Evolutionary conservation across 2,113 vertebrate genomes (phyloP).

Genomic region (Peromyscus leucopus): DNA sequence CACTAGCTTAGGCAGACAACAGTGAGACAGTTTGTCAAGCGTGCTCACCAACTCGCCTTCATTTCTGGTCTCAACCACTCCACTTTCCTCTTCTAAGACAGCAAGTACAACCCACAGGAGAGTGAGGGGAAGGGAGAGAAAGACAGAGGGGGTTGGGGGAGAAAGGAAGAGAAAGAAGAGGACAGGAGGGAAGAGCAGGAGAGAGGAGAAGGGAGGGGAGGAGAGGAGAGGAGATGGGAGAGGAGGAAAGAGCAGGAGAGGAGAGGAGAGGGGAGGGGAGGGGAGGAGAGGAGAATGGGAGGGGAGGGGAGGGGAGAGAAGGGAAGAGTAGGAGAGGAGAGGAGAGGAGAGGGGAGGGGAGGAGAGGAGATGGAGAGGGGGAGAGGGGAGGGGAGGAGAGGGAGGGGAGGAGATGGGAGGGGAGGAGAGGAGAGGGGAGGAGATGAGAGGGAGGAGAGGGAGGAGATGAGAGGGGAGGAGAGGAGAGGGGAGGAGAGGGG

Average conservation of each 20-base stretch:
- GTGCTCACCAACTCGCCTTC: slow-evolving; percentile 14
- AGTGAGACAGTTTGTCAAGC: slow-evolving; percentile 43
- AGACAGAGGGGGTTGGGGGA: background rate
- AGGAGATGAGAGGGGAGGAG: background rate
- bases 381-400: too few relatives aligned
- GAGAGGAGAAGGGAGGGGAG: background rate
- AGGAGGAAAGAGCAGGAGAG: too few relatives aligned
- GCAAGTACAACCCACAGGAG: background rate
- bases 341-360: too few relatives aligned
- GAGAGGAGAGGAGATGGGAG: background rate
- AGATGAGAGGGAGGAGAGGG: too few relatives aligned
- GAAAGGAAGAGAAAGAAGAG: background rate
- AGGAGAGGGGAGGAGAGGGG: accelerated
- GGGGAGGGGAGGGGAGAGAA: accelerated
- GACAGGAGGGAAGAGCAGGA: background rate
- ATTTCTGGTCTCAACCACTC: slow-evolving; percentile 34
- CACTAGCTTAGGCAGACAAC: background rate
- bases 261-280: too few relatives aligned
- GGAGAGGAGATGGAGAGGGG: too few relatives aligned
- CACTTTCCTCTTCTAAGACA: slow-evolving; percentile 18
- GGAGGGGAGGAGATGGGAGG: too few relatives aligned
- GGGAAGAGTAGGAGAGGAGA: too few relatives aligned
- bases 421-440: too few relatives aligned
- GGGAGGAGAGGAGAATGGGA: accelerated
- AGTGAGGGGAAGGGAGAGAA: background rate